Conservation (phyloP, 2,797 vertebrate species). For the Petrocephalus sullivani region DNA sequence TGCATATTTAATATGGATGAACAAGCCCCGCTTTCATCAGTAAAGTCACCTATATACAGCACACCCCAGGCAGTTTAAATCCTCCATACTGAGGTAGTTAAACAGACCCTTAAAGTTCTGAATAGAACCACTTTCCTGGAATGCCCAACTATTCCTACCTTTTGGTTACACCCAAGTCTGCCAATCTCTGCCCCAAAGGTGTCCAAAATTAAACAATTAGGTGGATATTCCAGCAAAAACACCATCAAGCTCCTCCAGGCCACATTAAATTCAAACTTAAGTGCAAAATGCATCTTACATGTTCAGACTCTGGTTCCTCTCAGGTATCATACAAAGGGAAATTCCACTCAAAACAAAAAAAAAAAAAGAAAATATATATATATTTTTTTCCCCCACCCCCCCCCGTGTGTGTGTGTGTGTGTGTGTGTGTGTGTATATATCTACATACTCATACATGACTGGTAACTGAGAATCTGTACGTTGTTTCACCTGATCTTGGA, state of each 20-base stretch:
- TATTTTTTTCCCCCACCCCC: too few species aligned
- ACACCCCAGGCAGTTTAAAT: slow-evolving; percentile 99
- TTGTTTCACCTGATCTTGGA: not conserved
- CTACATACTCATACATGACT: not conserved
- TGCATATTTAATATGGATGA: slow-evolving; percentile 81
- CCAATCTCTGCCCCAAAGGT: slow-evolving; percentile 68
- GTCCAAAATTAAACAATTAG: slow-evolving; percentile 70
- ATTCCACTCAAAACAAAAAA: not conserved
- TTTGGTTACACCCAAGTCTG: slow-evolving; percentile 99
- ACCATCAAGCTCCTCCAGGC: slow-evolving; percentile 79
- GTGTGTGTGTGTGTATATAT: not conserved
- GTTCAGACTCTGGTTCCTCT: not conserved
- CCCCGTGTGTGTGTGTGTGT: not conserved
- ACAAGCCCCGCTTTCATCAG: slow-evolving; percentile 99
- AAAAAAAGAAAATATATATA: not conserved
- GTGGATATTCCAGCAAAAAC: slow-evolving; percentile 75
- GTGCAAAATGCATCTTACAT: slow-evolving; percentile 18
- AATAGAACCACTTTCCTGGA: slow-evolving; percentile 99
- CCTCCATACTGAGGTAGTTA: slow-evolving; percentile 99
- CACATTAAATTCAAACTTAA: slow-evolving; percentile 49
- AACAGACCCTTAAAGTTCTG: slow-evolving; percentile 99
- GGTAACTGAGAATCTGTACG: not conserved
- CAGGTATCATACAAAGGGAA: not conserved
- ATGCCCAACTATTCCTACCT: slow-evolving; percentile 99
- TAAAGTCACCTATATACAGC: slow-evolving; percentile 99